Conservation (phyloP, 2,113 vertebrate species). For the Peromyscus leucopus region DNA sequence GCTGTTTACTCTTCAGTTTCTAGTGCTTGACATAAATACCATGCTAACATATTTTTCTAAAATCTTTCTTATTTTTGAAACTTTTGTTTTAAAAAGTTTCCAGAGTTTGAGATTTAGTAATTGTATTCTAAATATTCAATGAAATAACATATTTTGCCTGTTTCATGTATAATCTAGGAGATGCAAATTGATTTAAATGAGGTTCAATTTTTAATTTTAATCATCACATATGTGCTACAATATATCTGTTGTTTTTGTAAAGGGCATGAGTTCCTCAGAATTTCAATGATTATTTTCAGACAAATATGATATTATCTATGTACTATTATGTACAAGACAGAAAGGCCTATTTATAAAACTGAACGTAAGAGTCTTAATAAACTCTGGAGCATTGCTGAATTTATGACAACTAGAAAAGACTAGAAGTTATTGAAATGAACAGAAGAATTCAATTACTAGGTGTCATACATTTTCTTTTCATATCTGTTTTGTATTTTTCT, state of each 20-base stretch:
- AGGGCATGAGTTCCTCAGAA: background rate
- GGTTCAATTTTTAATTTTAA: constrained; percentile 20
- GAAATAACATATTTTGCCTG: background rate
- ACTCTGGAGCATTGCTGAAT: background rate
- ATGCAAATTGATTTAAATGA: constrained; percentile 17
- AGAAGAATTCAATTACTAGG: constrained; percentile 24
- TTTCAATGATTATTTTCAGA: constrained; percentile 38
- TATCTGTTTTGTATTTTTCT: background rate
- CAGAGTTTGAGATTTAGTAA: background rate
- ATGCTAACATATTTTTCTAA: background rate
- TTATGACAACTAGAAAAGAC: background rate
- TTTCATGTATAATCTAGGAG: constrained; percentile 12
- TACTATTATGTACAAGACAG: background rate
- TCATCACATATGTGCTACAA: background rate
- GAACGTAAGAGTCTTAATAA: background rate
- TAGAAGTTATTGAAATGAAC: background rate
- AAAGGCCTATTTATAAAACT: background rate
- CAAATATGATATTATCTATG: background rate
- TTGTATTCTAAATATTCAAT: constrained; percentile 24
- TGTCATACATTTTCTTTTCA: background rate
- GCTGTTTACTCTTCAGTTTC: background rate
- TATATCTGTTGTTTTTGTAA: constrained; percentile 45
- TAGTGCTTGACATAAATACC: background rate
- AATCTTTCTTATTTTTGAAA: constrained; percentile 31
- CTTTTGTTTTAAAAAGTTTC: background rate